Evolutionary conservation across 2,797 vertebrate species (phyloP), one percentile per base, ranked within the genome.

Genomic region (Graptemys geographica): DNA sequence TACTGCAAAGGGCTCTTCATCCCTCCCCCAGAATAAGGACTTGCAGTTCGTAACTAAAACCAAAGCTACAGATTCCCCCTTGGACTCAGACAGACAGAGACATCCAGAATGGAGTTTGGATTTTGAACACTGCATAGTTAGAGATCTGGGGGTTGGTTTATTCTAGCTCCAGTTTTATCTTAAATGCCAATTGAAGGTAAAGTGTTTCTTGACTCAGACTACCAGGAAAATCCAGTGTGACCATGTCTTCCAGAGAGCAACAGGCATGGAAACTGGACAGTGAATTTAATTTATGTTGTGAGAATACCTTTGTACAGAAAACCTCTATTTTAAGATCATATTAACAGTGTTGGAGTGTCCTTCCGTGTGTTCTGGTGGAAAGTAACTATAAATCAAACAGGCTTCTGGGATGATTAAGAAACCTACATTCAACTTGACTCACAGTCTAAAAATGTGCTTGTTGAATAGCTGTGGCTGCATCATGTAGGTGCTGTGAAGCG

Each of bases 381-480:
- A 93, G 62, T 31, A 83, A 33, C 92, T 69, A 52, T 85, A 91
- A 96, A 97, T 95, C 97, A 96, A 89, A n/a, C 31, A 0, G 74
- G 93, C 83, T 95, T 94, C 90, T 84, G 96, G 89, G 93, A 37
- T 19, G 94, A 76, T 62, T 93, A 84, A 91, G 90, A 96, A 96
- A 91, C 33, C 90, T 97, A 91, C 12, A 2, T 57, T 87, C 76
- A 96, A 62, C 59, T 74, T 97, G 97, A 98, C 95, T 98, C 97
- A 98, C 88, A 53, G 97, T 97, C 98, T 97, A 94, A 97, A 97
- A 96, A 98, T 95, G 97, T 79, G 94, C 96, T 84, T 37, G 72
- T 27, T 95, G 92, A 96, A 83, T 21, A 92, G 88, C 44, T 85
- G 94, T 28, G 96, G 69, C 98, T 96, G 87, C 94, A 41, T 83